Conservation (phyloP, 2,113 vertebrate genomes). For the Psittacus erithacus region DNA sequence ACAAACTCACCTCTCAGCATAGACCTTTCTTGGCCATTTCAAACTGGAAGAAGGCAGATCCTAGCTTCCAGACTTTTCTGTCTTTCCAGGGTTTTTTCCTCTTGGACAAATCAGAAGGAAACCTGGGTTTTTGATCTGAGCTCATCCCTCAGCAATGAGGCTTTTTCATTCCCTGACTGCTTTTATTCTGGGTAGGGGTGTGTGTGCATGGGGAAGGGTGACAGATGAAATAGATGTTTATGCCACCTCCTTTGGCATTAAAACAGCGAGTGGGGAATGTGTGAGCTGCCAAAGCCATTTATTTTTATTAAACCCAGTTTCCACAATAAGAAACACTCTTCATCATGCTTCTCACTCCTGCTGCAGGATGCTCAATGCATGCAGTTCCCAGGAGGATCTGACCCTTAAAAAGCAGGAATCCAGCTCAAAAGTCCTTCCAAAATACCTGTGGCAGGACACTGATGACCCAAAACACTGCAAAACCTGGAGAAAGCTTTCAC, state of each 20-base stretch:
- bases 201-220: neutral
- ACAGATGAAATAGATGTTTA: neutral
- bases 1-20: neutral
- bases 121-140: neutral
- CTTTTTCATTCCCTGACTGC: neutral
- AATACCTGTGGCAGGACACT: neutral
- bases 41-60: neutral
- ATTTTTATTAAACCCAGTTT: conserved; percentile 1
- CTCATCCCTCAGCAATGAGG: neutral
- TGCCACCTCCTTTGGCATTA: neutral
- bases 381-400: neutral
- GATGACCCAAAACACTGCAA: neutral
- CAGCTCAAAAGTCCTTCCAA: neutral
- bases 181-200: neutral
- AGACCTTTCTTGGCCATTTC: neutral
- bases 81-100: neutral
- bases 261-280: neutral
- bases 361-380: neutral
- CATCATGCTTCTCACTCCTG: rapidly evolving
- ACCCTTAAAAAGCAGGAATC: neutral
- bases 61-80: neutral
- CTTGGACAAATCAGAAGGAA: neutral
- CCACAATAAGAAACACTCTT: neutral
- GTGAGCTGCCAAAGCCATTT: neutral
- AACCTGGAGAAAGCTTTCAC: neutral